phyloP scores from a whole-genome alignment of 2,888 invertebrate genomes.

The Anticlea derivata region DNA sequence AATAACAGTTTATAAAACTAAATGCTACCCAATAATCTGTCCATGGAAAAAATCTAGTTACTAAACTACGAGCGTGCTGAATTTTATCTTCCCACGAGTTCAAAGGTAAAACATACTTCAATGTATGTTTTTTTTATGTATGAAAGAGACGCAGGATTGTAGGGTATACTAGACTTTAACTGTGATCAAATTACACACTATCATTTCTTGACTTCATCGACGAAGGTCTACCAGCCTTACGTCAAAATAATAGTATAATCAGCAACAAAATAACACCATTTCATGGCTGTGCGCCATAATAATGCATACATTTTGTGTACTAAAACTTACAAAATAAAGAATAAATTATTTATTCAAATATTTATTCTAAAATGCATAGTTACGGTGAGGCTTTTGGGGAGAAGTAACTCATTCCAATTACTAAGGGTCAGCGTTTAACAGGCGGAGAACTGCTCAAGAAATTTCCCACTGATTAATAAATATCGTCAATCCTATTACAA shows the following conservation, averaged over 20 bases:
- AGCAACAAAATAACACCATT: neutral
- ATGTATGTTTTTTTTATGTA: neutral
- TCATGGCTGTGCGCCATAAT: neutral
- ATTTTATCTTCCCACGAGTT: neutral
- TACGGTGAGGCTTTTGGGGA: neutral
- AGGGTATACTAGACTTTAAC: neutral
- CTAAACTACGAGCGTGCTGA: neutral
- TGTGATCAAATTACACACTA: neutral
- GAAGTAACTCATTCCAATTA: neutral
- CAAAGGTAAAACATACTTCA: too few species aligned
- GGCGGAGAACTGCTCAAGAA: too few species aligned
- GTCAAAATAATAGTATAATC: neutral
- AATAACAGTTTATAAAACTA: slow-evolving; percentile 5
- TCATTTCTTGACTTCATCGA: neutral
- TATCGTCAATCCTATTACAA: too few species aligned
- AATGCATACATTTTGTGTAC: neutral
- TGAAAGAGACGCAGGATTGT: neutral
- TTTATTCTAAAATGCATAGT: slow-evolving; percentile 3
- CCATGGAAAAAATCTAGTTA: neutral
- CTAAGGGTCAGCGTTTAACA: too few species aligned
- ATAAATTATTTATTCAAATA: too few species aligned
- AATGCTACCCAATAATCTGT: slow-evolving; percentile 1
- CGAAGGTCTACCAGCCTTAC: neutral
- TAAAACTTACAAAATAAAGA: too few species aligned
- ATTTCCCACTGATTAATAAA: too few species aligned